phyloP scores from a whole-genome alignment of 2,888 invertebrate species.

The Fragum whitleyi region DNA sequence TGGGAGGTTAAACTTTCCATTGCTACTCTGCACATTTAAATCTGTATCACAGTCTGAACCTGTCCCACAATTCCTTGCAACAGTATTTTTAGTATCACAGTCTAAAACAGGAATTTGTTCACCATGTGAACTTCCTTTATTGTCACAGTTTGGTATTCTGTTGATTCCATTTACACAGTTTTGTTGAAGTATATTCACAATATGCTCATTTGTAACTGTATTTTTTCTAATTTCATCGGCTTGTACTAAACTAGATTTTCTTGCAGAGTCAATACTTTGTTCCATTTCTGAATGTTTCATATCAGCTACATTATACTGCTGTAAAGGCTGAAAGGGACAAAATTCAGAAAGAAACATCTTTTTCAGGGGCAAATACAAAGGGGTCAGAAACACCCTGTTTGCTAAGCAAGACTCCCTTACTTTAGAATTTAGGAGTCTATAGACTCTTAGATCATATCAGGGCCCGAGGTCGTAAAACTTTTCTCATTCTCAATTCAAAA shows the following conservation, averaged over 20 bases:
- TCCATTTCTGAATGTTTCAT: conserved; percentile 76
- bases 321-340: conserved; percentile 69
- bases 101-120: conserved; percentile 3
- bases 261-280: conserved; percentile 66
- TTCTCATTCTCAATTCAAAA: no score
- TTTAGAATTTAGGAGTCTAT: no score
- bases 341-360: no score
- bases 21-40: background rate
- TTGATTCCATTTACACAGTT: conserved; percentile 34
- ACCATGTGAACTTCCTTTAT: background rate
- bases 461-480: no score
- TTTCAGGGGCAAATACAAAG: no score
- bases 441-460: no score
- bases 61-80: conserved; percentile 21
- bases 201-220: conserved; percentile 28
- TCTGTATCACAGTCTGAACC: background rate
- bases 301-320: conserved; percentile 71
- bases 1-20: conserved; percentile 35
- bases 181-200: conserved; percentile 50
- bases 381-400: no score
- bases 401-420: no score
- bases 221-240: conserved; percentile 55
- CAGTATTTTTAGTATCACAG: conserved; percentile 9
- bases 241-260: conserved; percentile 57
- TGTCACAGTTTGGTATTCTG: conserved; percentile 3